phyloP scores from a whole-genome alignment of 2,888 invertebrate species.

The Xestia rhomboidea region DNA sequence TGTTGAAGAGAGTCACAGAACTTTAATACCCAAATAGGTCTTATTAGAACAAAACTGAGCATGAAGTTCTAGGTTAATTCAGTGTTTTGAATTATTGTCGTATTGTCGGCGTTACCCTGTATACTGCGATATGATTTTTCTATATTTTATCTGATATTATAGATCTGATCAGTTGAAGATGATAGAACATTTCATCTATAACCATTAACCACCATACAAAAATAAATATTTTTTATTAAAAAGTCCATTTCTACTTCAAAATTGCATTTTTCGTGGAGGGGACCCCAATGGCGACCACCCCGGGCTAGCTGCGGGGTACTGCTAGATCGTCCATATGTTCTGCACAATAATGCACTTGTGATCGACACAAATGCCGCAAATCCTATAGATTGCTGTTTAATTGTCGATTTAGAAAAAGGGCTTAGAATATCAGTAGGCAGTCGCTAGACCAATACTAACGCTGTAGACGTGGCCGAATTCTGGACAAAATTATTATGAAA shows the following conservation, averaged over 20 bases:
- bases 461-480: background rate
- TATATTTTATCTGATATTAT: background rate
- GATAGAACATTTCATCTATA: background rate
- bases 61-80: no score
- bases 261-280: slow-evolving; percentile 32
- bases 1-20: background rate
- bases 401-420: slow-evolving; percentile 65
- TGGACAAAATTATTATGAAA: background rate
- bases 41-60: no score
- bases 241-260: slow-evolving; percentile 38
- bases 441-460: background rate
- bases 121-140: background rate
- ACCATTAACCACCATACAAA: background rate
- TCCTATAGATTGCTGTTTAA: slow-evolving; percentile 78
- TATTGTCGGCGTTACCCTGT: no score
- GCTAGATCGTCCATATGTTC: slow-evolving; percentile 84
- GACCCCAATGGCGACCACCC: slow-evolving; percentile 73
- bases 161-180: background rate
- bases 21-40: background rate
- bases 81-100: no score
- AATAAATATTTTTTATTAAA: background rate
- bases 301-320: slow-evolving; percentile 75
- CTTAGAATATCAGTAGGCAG: background rate
- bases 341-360: slow-evolving; percentile 84
- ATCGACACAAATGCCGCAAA: slow-evolving; percentile 86